A percentile compares a stretch with the other conserved stretches of the same genome.
These are phyloP conservation scores for Cantharis nigra DNA, from an alignment of 2,888 invertebrate genomes.

Conservation along the genomic window DNA sequence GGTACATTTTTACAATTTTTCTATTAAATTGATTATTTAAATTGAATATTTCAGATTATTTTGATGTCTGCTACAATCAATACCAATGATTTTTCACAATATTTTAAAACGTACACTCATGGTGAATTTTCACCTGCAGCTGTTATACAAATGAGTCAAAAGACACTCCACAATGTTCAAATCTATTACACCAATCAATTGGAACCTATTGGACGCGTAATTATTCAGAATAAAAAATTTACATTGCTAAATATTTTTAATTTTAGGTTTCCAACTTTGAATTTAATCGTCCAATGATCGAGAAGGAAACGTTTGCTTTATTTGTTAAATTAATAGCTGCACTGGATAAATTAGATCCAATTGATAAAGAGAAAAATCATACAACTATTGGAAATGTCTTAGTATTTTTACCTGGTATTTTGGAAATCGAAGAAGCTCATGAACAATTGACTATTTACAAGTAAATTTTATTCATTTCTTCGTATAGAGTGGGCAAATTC, in stretches of 20 bases:
- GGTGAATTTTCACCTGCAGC: conserved; percentile 58
- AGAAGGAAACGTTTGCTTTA: conserved; percentile 48
- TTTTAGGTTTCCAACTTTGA: conserved; percentile 63
- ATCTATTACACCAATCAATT: conserved; percentile 66
- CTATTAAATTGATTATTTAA: not conserved
- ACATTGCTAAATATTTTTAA: not conserved
- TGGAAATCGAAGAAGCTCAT: conserved; percentile 79
- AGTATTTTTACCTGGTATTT: conserved; percentile 86
- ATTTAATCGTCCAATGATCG: conserved; percentile 61
- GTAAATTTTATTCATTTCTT: conserved; percentile 4
- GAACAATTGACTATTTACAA: conserved; percentile 45
- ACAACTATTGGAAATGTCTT: conserved; percentile 68
- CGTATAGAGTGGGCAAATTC: too few relatives aligned
- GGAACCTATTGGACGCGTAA: conserved; percentile 45
- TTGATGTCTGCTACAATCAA: conserved; percentile 96
- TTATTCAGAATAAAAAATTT: conserved; percentile 16
- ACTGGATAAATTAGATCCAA: conserved; percentile 67
- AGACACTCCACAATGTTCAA: conserved; percentile 61
- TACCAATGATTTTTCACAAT: conserved; percentile 70
- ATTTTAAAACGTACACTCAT: conserved; percentile 59
- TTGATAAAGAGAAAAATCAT: conserved; percentile 37
- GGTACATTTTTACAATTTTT: conserved; percentile 44
- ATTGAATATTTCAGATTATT: conserved; percentile 61
- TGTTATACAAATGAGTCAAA: conserved; percentile 60
- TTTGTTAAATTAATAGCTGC: conserved; percentile 61